phyloP scores from a whole-genome alignment of 2,888 invertebrate genomes.

The Endomychus coccineus region DNA sequence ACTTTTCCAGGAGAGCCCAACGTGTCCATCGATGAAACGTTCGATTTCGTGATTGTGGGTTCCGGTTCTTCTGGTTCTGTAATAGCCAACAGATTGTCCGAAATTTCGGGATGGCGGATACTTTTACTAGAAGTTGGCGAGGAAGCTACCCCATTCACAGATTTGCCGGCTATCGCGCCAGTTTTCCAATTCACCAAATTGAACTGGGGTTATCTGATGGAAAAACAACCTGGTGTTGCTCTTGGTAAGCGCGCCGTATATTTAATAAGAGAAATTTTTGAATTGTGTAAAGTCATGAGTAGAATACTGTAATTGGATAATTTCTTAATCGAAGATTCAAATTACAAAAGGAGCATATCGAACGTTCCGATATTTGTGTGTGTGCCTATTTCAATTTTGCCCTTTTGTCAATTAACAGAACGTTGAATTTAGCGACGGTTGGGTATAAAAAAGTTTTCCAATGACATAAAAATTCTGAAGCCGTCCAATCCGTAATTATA shows the following conservation, averaged over 20 bases:
- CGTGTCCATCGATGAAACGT: constrained; percentile 27
- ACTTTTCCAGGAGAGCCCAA: constrained; percentile 2
- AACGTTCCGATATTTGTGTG: too few species aligned
- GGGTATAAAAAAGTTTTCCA: too few species aligned
- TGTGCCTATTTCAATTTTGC: too few species aligned
- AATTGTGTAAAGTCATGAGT: too few species aligned
- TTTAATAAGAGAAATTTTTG: neutral
- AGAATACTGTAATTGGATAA: too few species aligned
- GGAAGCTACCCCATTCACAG: constrained; percentile 46
- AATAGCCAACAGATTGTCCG: constrained; percentile 61
- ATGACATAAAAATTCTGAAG: too few species aligned
- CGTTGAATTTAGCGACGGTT: too few species aligned
- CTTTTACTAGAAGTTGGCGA: constrained; percentile 60
- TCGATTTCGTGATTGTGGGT: constrained; percentile 63
- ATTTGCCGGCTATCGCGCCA: constrained; percentile 49
- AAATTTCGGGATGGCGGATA: constrained; percentile 53
- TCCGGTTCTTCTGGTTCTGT: constrained; percentile 66
- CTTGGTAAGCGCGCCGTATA: constrained; percentile 35
- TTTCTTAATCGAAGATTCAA: too few species aligned
- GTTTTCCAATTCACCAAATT: constrained; percentile 50
- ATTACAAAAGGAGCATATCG: too few species aligned
- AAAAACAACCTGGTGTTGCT: constrained; percentile 49
- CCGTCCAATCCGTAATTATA: too few species aligned
- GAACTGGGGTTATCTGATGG: constrained; percentile 56
- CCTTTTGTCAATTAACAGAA: too few species aligned